Conservation (phyloP, 2,113 vertebrate species). For the Heloderma charlesbogerti region DNA sequence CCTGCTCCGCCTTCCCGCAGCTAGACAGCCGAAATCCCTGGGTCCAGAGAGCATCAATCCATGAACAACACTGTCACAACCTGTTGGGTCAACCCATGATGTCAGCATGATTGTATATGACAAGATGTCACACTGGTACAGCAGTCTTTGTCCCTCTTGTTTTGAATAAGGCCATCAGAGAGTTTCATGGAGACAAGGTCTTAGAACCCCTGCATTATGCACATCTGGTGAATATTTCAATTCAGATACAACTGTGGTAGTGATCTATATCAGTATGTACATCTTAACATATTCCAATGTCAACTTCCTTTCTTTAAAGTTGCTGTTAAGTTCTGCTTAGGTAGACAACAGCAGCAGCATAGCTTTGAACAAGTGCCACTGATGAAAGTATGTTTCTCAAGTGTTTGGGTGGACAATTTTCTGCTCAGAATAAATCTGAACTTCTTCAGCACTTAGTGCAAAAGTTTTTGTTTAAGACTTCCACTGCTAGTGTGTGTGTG, state of each 20-base stretch:
- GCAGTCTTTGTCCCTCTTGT: too few species aligned
- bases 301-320: neutral
- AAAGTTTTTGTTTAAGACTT: slow-evolving; percentile 42
- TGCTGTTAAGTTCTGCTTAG: neutral
- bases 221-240: neutral
- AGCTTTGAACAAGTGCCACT: fast-evolving
- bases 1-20: too few species aligned
- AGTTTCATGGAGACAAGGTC: neutral
- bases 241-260: neutral
- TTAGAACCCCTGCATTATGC: neutral
- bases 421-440: slow-evolving; percentile 16
- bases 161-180: neutral
- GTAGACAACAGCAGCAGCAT: neutral
- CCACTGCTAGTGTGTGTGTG: slow-evolving; percentile 44
- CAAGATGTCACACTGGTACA: too few species aligned
- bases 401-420: slow-evolving; percentile 18
- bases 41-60: too few species aligned
- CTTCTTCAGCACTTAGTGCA: slow-evolving; percentile 46
- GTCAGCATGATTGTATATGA: neutral
- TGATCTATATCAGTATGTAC: neutral
- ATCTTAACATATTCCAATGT: neutral
- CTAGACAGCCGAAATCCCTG: too few species aligned
- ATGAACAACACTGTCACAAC: neutral
- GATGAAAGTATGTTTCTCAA: slow-evolving; percentile 36
- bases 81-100: neutral